Evolutionary conservation across 2,113 vertebrate species (phyloP).

Genomic region (Nesogale talazaci): DNA sequence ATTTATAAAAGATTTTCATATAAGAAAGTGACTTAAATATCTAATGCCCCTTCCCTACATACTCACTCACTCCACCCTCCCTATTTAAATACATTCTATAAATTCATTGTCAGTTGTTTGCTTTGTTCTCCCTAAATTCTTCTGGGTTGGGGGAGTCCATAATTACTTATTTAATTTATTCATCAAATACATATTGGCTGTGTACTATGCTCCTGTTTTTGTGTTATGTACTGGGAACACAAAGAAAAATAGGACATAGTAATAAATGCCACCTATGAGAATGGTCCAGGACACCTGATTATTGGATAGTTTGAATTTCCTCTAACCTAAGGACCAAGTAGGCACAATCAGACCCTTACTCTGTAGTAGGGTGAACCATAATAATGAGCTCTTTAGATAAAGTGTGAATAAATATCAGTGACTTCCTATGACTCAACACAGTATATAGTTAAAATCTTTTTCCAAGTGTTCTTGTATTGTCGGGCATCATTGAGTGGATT

Average conservation of each 20-base stretch:
- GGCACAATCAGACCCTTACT: background rate
- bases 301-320: background rate
- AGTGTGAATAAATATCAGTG: background rate
- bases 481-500: background rate
- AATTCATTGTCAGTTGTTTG: background rate
- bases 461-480: background rate
- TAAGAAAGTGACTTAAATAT: background rate
- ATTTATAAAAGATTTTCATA: background rate
- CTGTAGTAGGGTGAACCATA: background rate
- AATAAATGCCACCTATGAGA: background rate
- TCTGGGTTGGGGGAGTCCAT: background rate
- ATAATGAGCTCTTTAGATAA: background rate
- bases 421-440: background rate
- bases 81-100: background rate
- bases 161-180: constrained; percentile 24
- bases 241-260: background rate
- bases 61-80: background rate
- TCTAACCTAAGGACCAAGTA: background rate
- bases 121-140: constrained; percentile 2
- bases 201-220: constrained; percentile 1
- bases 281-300: background rate
- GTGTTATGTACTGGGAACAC: background rate
- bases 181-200: background rate
- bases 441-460: background rate
- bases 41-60: background rate